phyloP scores from a whole-genome alignment of 2,113 vertebrate species.

The Opisthocomus hoazin region DNA sequence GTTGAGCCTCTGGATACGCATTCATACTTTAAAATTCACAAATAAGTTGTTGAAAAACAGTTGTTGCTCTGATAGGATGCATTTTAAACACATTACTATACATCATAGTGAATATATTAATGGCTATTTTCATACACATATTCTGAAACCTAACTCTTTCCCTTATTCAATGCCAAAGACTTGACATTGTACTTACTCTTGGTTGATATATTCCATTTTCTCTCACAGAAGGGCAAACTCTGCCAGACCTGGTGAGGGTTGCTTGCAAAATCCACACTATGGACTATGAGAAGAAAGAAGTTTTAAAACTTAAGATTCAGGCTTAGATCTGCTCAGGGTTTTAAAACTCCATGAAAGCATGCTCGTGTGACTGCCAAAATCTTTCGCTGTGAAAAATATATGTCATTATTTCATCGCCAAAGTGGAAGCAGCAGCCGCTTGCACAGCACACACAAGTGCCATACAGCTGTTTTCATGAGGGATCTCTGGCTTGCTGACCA shows the following conservation, averaged over 20 bases:
- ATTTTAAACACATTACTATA: neutral
- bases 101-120: neutral
- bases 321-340: conserved; percentile 17
- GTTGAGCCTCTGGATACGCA: conserved; percentile 1
- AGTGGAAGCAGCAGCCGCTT: neutral
- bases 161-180: neutral
- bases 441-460: neutral
- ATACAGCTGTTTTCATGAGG: neutral
- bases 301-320: conserved; percentile 4
- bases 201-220: neutral
- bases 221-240: neutral
- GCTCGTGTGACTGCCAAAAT: neutral
- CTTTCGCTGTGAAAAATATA: neutral
- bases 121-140: neutral
- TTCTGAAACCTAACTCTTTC: neutral
- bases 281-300: neutral
- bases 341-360: conserved; percentile 1
- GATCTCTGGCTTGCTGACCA: conserved; percentile 8
- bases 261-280: neutral
- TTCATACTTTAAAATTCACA: conserved; percentile 20
- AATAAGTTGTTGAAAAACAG: neutral
- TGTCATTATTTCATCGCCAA: neutral
- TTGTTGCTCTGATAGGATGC: neutral
- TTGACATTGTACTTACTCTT: neutral
- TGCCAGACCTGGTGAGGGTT: neutral